Evolutionary conservation across 2,797 vertebrate species (phyloP), one percentile per base, ranked within the genome.

Genomic region (Tenualosa thibaudeaui): DNA sequence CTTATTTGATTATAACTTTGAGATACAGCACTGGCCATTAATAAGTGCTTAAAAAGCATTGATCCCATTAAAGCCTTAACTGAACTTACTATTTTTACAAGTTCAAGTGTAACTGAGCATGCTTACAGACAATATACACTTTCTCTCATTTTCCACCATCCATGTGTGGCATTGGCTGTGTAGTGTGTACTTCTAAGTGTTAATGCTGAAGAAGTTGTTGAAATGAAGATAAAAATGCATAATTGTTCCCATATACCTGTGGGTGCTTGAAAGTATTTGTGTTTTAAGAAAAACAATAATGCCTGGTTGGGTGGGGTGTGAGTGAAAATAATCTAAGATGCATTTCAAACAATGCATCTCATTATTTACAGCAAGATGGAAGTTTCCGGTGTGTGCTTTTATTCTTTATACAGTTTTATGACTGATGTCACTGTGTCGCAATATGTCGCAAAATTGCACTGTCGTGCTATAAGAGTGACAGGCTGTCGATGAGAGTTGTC

Each of bases 61-160:
- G 2, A 78, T 78, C 71, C 19, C 46, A 43, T 78, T 3, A 78
- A 78, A 78, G 71, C 71, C 71, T 78, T 78, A 78, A 78, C 71
- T 78, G 71, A 46, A 78, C 37, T 78, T 43, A 13, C 65, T 62
- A 5, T 40, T 78, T 78, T 78, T 78, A 46, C 71, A 78, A 78
- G 1, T 19, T 43, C 71, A 78, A 46, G 37, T 78, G 71, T 78
- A 78, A 46, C 13, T 19, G 37, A 46, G 71, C 71, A 78, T 78
- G 71, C 71, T 78, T 78, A 46, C 71, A 78, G 71, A 78, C 43
- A 17, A 12, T 19, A 78, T 40, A 78, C 40, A 46, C 17, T 15
- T 46, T 2, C 19, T 22, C 1, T 78, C 71, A 46, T 1, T 12
- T 51, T 51, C 17, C 40, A 78, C 71, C 37, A 78, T 78, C 71